Percentiles rank a stretch among this genome's conserved stretches.
These are phyloP conservation scores for Callaeas wilsoni DNA, from an alignment of 2,113 vertebrate genomes.

Conservation along the genomic window DNA sequence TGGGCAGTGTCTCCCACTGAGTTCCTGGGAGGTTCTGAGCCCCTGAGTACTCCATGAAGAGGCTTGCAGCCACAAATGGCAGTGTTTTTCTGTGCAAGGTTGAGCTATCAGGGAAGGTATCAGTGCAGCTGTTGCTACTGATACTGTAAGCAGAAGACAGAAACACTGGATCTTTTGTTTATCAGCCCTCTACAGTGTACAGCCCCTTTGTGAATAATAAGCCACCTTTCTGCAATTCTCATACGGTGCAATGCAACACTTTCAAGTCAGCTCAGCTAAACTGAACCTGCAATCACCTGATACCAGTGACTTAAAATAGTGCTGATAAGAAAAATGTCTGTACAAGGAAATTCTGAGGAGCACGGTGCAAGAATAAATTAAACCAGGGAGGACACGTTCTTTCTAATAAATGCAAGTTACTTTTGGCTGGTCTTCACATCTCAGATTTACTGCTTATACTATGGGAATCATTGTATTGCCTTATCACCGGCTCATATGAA, in stretches of 20 bases:
- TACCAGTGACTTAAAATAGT: neutral
- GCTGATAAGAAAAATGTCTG: neutral
- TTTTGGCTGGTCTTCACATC: neutral
- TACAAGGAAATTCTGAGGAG: neutral
- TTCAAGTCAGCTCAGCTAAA: neutral
- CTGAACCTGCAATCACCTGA: neutral
- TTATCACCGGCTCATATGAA: neutral
- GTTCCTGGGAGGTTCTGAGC: neutral
- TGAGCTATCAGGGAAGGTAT: slow-evolving; percentile 23
- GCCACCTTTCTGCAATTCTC: neutral
- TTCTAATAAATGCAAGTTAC: neutral
- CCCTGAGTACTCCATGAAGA: neutral
- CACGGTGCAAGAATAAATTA: neutral
- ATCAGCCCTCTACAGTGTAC: slow-evolving; percentile 5
- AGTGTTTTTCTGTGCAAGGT: neutral
- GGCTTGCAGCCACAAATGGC: neutral
- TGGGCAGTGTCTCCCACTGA: neutral
- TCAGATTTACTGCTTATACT: neutral
- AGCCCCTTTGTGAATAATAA: neutral
- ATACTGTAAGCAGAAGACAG: slow-evolving; percentile 25
- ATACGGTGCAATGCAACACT: neutral
- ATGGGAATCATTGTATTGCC: neutral
- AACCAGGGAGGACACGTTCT: neutral
- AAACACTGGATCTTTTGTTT: slow-evolving; percentile 52
- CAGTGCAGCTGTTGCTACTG: neutral